Evolutionary conservation across 2,113 vertebrate species (phyloP).

Genomic region (Oreocharis arfaki): DNA sequence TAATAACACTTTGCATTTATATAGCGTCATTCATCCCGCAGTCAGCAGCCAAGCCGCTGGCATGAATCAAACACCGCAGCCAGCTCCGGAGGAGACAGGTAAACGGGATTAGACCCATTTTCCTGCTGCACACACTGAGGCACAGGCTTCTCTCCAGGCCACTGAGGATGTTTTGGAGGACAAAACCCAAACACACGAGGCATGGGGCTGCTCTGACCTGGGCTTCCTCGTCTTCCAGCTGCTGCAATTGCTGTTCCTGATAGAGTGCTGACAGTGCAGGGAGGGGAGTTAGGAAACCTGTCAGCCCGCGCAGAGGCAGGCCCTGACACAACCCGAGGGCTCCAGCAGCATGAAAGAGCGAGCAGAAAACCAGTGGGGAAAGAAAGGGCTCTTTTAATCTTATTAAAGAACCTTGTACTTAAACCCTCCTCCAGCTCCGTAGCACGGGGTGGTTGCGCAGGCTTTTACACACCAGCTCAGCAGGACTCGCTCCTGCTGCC

Average conservation of each 20-base stretch:
- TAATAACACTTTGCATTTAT: constrained; percentile 61
- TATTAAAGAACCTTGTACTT: neutral
- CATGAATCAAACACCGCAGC: constrained; percentile 24
- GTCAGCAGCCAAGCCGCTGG: constrained; percentile 18
- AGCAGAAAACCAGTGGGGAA: neutral
- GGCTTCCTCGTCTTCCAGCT: neutral
- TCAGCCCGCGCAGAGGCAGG: neutral
- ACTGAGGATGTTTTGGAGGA: neutral
- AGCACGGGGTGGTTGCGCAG: neutral
- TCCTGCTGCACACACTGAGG: neutral
- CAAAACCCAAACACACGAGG: neutral
- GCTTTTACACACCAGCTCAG: neutral
- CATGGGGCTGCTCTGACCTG: neutral
- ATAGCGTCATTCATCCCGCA: constrained; percentile 48
- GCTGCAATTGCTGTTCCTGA: neutral
- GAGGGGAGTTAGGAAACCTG: neutral
- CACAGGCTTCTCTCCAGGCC: neutral
- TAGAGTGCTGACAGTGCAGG: neutral
- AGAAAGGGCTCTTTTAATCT: neutral
- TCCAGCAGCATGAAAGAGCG: neutral
- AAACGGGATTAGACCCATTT: neutral
- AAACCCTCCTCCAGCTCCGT: neutral
- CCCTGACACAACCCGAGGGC: neutral
- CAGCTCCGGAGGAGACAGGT: neutral
- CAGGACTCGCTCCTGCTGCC: neutral